These are phyloP conservation scores for Zoanthus sociatus DNA, from an alignment of 92 coral and sea anemone species.

Conservation along the genomic window DNA sequence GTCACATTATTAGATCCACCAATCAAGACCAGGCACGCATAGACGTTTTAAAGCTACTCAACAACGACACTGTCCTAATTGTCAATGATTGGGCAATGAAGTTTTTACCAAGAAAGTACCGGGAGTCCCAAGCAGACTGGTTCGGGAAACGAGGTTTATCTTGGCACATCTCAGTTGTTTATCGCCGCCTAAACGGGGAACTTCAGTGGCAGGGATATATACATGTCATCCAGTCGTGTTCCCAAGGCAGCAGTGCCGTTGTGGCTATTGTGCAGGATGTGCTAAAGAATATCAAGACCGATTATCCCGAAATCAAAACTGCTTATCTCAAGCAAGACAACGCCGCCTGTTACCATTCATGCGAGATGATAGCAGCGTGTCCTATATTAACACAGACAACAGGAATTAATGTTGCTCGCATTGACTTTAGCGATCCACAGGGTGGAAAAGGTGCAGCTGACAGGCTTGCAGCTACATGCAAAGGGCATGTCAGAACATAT, in stretches of 20 bases:
- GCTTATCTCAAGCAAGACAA: slow-evolving; percentile 36
- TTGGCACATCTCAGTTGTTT: slow-evolving; percentile 32
- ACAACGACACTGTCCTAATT: neutral
- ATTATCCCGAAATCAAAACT: neutral
- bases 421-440: slow-evolving; percentile 2
- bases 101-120: slow-evolving; percentile 6
- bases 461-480: slow-evolving; percentile 7
- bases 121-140: slow-evolving; percentile 34
- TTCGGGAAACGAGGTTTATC: slow-evolving; percentile 30
- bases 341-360: slow-evolving; percentile 42
- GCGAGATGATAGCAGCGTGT: slow-evolving; percentile 14
- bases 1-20: slow-evolving; percentile 36
- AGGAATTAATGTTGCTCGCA: slow-evolving; percentile 1
- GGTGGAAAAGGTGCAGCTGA: slow-evolving; percentile 7
- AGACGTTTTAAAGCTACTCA: slow-evolving; percentile 18
- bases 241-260: slow-evolving; percentile 16
- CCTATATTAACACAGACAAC: neutral
- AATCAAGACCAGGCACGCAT: slow-evolving; percentile 34
- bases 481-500: neutral
- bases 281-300: slow-evolving; percentile 11
- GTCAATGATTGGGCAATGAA: slow-evolving; percentile 46
- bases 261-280: slow-evolving; percentile 41
- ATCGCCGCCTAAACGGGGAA: slow-evolving; percentile 3
- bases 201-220: slow-evolving; percentile 44
- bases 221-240: slow-evolving; percentile 17